A percentile compares a stretch with the other conserved stretches of the same genome.
Evolutionary conservation across 2,888 invertebrate genomes (phyloP).

Genomic region (Nephrotoma guestfalica): DNA sequence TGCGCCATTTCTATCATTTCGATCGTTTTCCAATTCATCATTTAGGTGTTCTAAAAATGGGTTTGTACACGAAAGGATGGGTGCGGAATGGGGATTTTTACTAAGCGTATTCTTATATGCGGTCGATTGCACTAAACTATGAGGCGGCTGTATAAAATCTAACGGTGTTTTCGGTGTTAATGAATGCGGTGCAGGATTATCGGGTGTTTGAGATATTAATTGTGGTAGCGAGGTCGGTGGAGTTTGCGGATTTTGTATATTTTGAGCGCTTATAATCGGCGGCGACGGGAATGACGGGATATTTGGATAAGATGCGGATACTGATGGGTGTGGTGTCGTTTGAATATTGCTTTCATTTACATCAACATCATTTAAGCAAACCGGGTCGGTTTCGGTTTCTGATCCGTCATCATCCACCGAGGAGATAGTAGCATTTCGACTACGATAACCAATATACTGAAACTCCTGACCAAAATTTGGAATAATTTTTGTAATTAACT

Average conservation of each 20-base stretch:
- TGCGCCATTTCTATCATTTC: slow-evolving; percentile 11
- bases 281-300: neutral
- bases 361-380: slow-evolving; percentile 11
- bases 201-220: neutral
- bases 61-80: slow-evolving; percentile 6
- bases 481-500: slow-evolving; percentile 40
- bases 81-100: neutral
- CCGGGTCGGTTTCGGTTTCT: slow-evolving; percentile 22
- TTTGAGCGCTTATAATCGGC: neutral
- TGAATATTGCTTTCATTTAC: neutral
- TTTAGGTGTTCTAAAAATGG: slow-evolving; percentile 3
- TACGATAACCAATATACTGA: slow-evolving; percentile 35
- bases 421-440: slow-evolving; percentile 39
- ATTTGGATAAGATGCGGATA: neutral
- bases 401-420: slow-evolving; percentile 38
- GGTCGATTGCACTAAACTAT: neutral
- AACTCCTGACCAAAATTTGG: slow-evolving; percentile 46
- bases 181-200: neutral
- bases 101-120: neutral
- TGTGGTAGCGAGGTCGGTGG: neutral
- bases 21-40: slow-evolving; percentile 13
- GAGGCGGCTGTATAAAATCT: neutral
- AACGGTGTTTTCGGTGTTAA: neutral
- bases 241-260: neutral
- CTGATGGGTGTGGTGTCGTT: neutral